Evolutionary conservation across 2,113 vertebrate genomes (phyloP).

Genomic region (Benthochromis sp.): DNA sequence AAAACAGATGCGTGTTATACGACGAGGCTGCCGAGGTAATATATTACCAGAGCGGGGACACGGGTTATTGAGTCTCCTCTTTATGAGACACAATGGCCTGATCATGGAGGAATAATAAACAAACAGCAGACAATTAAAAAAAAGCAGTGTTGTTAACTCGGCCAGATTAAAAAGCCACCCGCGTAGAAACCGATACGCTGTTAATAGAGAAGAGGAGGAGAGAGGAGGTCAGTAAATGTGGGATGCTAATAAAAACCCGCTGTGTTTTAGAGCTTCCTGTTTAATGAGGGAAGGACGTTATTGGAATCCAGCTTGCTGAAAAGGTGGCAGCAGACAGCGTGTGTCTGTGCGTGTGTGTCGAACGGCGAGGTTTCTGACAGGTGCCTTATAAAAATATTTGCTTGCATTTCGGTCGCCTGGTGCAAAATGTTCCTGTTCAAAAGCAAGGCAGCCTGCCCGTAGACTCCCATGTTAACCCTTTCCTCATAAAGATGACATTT

Average conservation of each 20-base stretch:
- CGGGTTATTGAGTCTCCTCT: constrained; percentile 2
- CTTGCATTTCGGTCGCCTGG: not conserved
- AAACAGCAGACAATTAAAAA: constrained; percentile 35
- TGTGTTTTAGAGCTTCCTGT: constrained; percentile 35
- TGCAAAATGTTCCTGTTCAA: not conserved
- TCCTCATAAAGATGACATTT: not conserved
- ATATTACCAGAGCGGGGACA: constrained; percentile 3
- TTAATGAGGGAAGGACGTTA: constrained; percentile 37
- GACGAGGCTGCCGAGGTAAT: not conserved
- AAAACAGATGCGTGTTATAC: not conserved
- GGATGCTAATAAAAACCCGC: constrained; percentile 28
- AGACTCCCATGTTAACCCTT: not conserved
- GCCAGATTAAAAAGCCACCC: constrained; percentile 40
- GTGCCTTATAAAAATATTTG: not conserved
- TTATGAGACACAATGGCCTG: constrained; percentile 35
- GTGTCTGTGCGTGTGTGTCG: not conserved
- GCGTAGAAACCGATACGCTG: not conserved
- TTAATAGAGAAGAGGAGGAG: not conserved
- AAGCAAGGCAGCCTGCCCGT: not conserved
- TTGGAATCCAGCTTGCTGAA: constrained; percentile 27
- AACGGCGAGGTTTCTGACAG: not conserved
- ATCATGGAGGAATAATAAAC: constrained; percentile 48
- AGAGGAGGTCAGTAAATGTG: constrained; percentile 23
- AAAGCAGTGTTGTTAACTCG: constrained; percentile 34
- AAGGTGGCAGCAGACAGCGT: not conserved